Conservation (phyloP, 2,888 invertebrate genomes). For the Cryptocephalus primarius region DNA sequence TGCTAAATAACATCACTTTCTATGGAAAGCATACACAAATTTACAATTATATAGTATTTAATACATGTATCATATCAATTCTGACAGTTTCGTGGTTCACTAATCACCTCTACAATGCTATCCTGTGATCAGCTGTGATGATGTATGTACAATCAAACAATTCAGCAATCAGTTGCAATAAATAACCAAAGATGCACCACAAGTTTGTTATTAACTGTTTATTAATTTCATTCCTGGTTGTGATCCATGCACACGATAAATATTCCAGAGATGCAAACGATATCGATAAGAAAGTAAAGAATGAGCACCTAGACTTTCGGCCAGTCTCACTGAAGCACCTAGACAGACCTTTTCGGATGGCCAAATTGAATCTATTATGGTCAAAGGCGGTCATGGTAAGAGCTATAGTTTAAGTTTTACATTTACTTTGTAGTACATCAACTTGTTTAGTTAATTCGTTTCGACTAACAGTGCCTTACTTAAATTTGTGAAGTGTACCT, state of each 20-base stretch:
- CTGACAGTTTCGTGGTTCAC: too few relatives aligned
- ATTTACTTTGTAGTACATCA: not conserved
- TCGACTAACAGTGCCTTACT: too few relatives aligned
- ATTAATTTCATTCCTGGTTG: not conserved
- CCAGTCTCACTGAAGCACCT: slow-evolving; percentile 51
- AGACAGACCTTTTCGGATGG: slow-evolving; percentile 81
- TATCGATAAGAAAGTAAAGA: slow-evolving; percentile 36
- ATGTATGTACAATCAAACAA: too few relatives aligned
- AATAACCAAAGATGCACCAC: too few relatives aligned
- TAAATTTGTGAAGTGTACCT: not conserved
- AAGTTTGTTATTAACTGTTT: too few relatives aligned
- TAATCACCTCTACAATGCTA: too few relatives aligned
- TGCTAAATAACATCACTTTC: too few relatives aligned
- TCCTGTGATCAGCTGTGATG: too few relatives aligned
- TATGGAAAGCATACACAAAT: too few relatives aligned
- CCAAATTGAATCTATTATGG: slow-evolving; percentile 84
- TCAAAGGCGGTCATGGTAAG: slow-evolving; percentile 74
- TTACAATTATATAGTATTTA: too few relatives aligned
- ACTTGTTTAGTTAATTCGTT: not conserved
- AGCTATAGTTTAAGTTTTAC: slow-evolving; percentile 26
- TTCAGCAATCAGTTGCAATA: too few relatives aligned
- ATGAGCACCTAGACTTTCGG: slow-evolving; percentile 25
- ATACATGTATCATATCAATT: too few relatives aligned
- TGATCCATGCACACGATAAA: slow-evolving; percentile 43
- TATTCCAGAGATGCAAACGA: slow-evolving; percentile 48